Evolutionary conservation across 2,113 vertebrate genomes (phyloP).

Genomic region (Charadrius vociferus): DNA sequence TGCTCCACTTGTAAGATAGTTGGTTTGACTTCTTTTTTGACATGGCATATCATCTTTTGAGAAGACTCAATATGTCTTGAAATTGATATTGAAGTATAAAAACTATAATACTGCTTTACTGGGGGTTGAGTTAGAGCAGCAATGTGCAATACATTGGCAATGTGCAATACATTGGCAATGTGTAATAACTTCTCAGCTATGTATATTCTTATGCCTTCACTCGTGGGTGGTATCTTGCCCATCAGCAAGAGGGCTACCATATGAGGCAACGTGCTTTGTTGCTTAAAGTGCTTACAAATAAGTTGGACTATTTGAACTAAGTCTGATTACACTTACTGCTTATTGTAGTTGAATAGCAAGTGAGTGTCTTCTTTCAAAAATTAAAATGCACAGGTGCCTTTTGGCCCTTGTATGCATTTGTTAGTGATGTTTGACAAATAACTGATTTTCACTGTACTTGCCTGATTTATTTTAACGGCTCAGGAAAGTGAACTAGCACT

Average conservation of each 20-base stretch:
- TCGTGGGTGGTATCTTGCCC: rapidly evolving
- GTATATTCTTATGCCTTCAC: neutral
- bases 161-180: neutral
- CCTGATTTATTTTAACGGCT: neutral
- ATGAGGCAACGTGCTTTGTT: neutral
- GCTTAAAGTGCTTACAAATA: neutral
- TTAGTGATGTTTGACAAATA: neutral
- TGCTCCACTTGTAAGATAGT: neutral
- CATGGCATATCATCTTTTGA: neutral
- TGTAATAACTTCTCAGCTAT: neutral
- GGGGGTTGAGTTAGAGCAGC: neutral
- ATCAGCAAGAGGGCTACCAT: neutral
- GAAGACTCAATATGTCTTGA: neutral
- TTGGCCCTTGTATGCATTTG: neutral
- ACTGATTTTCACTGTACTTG: neutral
- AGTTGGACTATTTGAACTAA: neutral
- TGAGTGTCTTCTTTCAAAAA: neutral
- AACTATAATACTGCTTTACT: neutral
- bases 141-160: neutral
- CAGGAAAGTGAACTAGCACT: neutral
- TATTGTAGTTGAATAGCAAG: neutral
- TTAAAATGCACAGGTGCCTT: neutral
- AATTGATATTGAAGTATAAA: neutral
- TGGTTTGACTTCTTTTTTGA: neutral
- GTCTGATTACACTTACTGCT: neutral